phyloP scores from a whole-genome alignment of 2,797 vertebrate species.

The Gallirallus australis region DNA sequence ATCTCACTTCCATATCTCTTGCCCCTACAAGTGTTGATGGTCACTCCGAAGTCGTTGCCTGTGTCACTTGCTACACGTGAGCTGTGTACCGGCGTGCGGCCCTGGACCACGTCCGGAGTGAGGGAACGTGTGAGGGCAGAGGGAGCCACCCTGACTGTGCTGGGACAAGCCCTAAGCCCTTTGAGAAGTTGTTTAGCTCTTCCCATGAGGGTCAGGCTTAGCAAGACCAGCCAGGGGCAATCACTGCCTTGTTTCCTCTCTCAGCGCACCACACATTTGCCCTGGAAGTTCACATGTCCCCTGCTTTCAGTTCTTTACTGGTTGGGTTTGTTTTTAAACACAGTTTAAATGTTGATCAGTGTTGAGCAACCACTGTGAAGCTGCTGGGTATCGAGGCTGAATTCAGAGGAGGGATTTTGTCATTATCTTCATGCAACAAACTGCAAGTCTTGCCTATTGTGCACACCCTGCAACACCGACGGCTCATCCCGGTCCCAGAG shows the following conservation, averaged over 20 bases:
- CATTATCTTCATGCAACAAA: not conserved
- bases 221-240: not conserved
- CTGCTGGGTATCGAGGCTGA: not conserved
- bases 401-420: not conserved
- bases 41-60: not conserved
- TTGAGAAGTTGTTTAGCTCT: not conserved
- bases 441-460: not conserved
- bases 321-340: not conserved
- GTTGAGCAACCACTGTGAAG: not conserved
- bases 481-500: not conserved
- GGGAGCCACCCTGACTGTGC: not conserved
- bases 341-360: not conserved
- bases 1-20: rapidly evolving
- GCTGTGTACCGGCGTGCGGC: not conserved
- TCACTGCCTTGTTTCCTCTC: not conserved
- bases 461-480: not conserved
- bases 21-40: not conserved
- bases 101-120: rapidly evolving
- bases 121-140: not conserved
- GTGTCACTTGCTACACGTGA: not conserved
- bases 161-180: not conserved
- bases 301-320: not conserved
- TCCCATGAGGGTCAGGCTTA: not conserved
- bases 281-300: not conserved
- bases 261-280: not conserved